Base-by-base conservation (phyloP, 2,113 vertebrate genomes). In the Muntiacus reevesi region DNA sequence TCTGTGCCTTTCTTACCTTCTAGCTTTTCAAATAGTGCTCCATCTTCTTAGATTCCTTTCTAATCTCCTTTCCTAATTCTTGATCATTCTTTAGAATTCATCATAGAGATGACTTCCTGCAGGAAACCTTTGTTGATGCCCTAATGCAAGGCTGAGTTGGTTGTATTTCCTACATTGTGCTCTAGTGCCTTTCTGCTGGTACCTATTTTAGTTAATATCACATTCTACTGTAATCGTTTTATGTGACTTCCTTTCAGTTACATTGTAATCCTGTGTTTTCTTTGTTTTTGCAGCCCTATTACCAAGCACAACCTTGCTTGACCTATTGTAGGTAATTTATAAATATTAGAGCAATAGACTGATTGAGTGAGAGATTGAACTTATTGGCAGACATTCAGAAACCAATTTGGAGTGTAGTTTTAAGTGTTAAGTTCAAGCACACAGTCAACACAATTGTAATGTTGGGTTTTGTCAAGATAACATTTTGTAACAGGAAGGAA, bases 401-500 rank as follows among this genome's bases (percentile, higher is more conserved):
- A 82, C 36, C 59, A 96, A 43, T 82, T 96, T 78, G 11, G 28
- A 88, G 6, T 55, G 12, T 30, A 16, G 52, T 94, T 92, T 92
- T 76, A 90, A 30, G 45, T 85, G 78, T 89, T 55, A 95, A 43
- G 55, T 93, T 78, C 85, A 82, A 95, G 10, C 50, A 74, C 14
- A 40, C 11, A 95, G 62, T 94, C 76, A 95, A 16, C 40, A 93
- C 7, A 91, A 40, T 30, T 86, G 6, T 16, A 88, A 28, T 76
- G 67, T 87, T 90, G 52, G 54, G 27, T 64, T 95, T 96, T 79
- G 78, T 95, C 36, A 91, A 87, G 50, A 62, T 71, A 45, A n/a
- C 83, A 16, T 90, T 89, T 96, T 93, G 52, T 62, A 92, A 94
- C 3, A 95, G 74, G 30, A 88, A 92, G 55, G 62, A 94, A 94